Base-by-base conservation (phyloP, 2,888 invertebrate species). In the Eutolmus rufibarbis region DNA sequence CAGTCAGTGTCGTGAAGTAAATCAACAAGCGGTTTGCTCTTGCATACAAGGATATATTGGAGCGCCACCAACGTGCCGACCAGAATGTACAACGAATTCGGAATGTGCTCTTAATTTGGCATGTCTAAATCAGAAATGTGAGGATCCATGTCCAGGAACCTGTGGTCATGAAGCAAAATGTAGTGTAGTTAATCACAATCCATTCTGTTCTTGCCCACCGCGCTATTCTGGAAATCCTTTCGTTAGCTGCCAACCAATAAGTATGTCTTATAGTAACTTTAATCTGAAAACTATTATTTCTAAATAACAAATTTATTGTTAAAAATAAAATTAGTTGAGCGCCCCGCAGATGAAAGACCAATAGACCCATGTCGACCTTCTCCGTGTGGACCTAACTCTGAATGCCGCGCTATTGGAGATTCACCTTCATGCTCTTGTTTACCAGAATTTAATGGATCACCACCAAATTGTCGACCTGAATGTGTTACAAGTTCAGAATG, bases 351-450 rank as follows among this genome's bases (percentile, higher is more conserved):
- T 79, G 89, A 90, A 0, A 89, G 89, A 90, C 57, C 89, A 87
- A 89, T 89, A 56, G 94, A 95, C 91, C 94, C 94, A 12, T 95
- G 95, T 89, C 92, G 93, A 89, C 95, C 95, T 12, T 94, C 94
- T 46, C 96, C 96, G 74, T 97, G 97, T 92, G 97, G 97, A 56
- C 93, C 95, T 4, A 96, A 96, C 90, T 94, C 96, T 14, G 93
- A 95, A 90, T 97, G 97, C 89, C 90, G 93, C 88, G 90, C 90
- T 0, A 92, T 92, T 23, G 92, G 92, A 51, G 91, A 92, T 57
- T 91, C 92, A 1, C 92, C 92, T 2, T 92, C 94, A 1, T 95
- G 95, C 89, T 93, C 94, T 14, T 95, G 95, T 90, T 90, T 94
- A 56, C 91, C 93, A 2, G 93, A 93, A 86, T 96, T 94, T 90